Conservation (phyloP, 2,113 vertebrate genomes). For the Antennarius striatus region DNA sequence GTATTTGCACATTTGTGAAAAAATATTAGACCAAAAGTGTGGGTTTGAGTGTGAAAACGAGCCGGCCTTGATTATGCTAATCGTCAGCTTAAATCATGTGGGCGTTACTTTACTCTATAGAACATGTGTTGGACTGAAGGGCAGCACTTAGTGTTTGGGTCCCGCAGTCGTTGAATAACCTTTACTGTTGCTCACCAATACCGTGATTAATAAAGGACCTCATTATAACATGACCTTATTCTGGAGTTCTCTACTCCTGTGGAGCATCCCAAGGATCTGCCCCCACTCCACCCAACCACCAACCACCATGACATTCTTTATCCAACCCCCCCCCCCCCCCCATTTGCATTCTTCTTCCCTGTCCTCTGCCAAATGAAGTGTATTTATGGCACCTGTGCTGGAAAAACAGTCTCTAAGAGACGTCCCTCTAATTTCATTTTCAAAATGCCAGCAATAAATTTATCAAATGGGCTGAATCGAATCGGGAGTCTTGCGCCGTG, state of each 20-base stretch:
- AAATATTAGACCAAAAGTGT: conserved; percentile 24
- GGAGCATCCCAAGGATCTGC: conserved; percentile 30
- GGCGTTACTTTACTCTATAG: conserved; percentile 1
- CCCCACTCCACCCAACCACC: background rate
- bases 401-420: conserved; percentile 74
- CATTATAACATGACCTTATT: conserved; percentile 64
- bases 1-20: background rate
- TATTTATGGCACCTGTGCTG: conserved; percentile 80
- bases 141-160: conserved; percentile 1
- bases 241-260: conserved; percentile 38
- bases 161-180: conserved; percentile 35
- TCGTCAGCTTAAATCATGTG: conserved; percentile 20
- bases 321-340: conserved; percentile 49
- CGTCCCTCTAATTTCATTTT: conserved; percentile 78
- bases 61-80: conserved; percentile 16
- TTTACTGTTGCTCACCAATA: conserved; percentile 44
- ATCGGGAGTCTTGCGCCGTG: conserved; percentile 73
- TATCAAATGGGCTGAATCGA: conserved; percentile 74
- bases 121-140: conserved; percentile 26
- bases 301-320: conserved; percentile 43
- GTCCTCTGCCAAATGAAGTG: conserved; percentile 67
- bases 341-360: conserved; percentile 36
- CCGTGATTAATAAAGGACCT: conserved; percentile 56
- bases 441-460: conserved; percentile 81
- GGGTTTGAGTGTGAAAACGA: conserved; percentile 29